Evolutionary conservation across 2,113 vertebrate species (phyloP).

Genomic region (Heteronetta atricapilla): DNA sequence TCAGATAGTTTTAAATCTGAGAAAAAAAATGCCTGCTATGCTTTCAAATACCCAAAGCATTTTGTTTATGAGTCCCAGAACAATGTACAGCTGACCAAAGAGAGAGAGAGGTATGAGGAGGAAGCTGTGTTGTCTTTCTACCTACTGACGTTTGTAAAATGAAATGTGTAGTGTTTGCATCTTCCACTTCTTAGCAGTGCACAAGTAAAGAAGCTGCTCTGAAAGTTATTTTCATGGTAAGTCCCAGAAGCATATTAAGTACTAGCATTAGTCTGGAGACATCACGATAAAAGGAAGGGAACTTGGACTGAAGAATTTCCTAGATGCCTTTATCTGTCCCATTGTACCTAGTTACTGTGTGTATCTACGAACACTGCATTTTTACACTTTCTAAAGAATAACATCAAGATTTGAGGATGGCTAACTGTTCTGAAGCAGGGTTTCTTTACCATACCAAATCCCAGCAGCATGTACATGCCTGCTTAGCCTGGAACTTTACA

Average conservation of each 20-base stretch:
- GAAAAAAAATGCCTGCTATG: not conserved
- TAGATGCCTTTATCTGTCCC: not conserved
- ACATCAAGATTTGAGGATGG: not conserved
- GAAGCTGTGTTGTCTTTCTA: not conserved
- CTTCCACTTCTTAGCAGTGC: not conserved
- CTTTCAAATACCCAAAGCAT: not conserved
- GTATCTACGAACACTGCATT: not conserved
- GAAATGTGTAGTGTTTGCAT: not conserved
- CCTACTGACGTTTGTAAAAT: not conserved
- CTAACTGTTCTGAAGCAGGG: slow-evolving; percentile 1
- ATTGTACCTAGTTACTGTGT: not conserved
- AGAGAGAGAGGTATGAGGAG: not conserved
- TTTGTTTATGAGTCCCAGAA: not conserved
- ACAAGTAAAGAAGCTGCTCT: not conserved
- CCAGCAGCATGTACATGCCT: not conserved
- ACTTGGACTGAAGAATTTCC: not conserved
- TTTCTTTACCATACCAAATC: not conserved
- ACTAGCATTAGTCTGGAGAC: not conserved
- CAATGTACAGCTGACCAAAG: not conserved
- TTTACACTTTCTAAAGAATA: not conserved
- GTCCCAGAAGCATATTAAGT: not conserved
- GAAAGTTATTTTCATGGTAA: not conserved
- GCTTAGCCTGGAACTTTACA: not conserved
- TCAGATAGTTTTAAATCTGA: not conserved
- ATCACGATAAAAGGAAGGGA: slow-evolving; percentile 18